Evolutionary conservation across 2,888 invertebrate species (phyloP).

Genomic region (Tenthredo mesomela): DNA sequence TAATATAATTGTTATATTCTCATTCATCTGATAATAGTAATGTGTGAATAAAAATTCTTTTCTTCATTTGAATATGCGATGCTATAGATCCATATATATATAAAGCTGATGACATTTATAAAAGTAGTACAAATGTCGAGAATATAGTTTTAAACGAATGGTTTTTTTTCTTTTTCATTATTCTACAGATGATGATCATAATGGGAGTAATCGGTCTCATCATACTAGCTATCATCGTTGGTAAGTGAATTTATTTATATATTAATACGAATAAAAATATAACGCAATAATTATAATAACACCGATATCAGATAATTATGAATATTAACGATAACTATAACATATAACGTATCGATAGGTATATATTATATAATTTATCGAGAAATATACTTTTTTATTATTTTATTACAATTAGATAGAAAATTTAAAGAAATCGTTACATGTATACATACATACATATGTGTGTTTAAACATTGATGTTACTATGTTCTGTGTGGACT

Average conservation of each 20-base stretch:
- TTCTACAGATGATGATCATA: constrained; percentile 90
- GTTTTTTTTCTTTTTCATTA: constrained; percentile 49
- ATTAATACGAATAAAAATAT: not conserved
- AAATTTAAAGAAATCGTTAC: not conserved
- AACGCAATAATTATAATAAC: not conserved
- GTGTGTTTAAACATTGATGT: constrained; percentile 5
- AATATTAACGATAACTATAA: not conserved
- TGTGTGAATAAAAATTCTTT: too few species aligned
- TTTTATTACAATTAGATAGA: not conserved
- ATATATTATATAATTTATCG: not conserved
- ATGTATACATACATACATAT: not conserved
- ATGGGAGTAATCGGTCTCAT: constrained; percentile 92
- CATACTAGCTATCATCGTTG: constrained; percentile 90
- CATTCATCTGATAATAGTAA: too few species aligned
- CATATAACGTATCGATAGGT: not conserved
- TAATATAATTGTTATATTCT: too few species aligned
- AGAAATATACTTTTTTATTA: not conserved
- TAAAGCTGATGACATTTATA: too few species aligned
- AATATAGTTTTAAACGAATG: constrained; percentile 36
- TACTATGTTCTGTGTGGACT: constrained; percentile 6
- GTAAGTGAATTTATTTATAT: constrained; percentile 80
- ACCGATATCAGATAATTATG: not conserved
- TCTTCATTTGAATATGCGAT: too few species aligned
- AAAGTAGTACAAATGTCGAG: too few species aligned
- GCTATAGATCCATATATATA: too few species aligned